These are phyloP conservation scores for Diabrotica virgifera DNA, from an alignment of 1,140 invertebrate species.

Conservation along the genomic window DNA sequence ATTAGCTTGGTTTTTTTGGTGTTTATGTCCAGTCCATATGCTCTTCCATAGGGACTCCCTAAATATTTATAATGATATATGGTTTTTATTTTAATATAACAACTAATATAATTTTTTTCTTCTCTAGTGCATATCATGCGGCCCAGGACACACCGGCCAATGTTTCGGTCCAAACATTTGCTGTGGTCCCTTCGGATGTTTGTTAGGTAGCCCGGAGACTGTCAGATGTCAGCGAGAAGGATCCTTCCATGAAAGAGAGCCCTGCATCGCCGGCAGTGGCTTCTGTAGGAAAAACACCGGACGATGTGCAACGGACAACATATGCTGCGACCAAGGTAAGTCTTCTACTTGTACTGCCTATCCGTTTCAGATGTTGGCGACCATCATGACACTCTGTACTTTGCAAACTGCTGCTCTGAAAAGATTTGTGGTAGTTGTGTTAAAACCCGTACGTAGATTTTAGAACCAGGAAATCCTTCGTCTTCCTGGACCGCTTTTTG, in stretches of 20 bases:
- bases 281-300: slow-evolving; percentile 53
- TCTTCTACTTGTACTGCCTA: no score
- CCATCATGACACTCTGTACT: no score
- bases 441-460: no score
- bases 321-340: slow-evolving; percentile 57
- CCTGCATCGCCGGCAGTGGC: slow-evolving; percentile 52
- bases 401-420: no score
- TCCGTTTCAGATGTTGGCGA: no score
- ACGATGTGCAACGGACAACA: slow-evolving; percentile 53
- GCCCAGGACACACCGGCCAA: slow-evolving; percentile 50
- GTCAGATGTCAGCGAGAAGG: slow-evolving; percentile 48
- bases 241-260: slow-evolving; percentile 48
- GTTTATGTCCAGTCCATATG: no score
- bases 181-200: slow-evolving; percentile 55
- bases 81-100: neutral
- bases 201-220: slow-evolving; percentile 52
- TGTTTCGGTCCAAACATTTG: slow-evolving; percentile 56
- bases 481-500: no score
- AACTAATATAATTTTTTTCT: slow-evolving; percentile 8
- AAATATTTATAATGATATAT: no score
- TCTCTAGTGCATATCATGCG: slow-evolving; percentile 52
- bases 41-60: no score
- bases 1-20: no score
- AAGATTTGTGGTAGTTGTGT: no score
- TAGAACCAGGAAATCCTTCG: no score